These are phyloP conservation scores for Thaumetopoea pityocampa DNA, from an alignment of 1,140 invertebrate species.

Conservation along the genomic window DNA sequence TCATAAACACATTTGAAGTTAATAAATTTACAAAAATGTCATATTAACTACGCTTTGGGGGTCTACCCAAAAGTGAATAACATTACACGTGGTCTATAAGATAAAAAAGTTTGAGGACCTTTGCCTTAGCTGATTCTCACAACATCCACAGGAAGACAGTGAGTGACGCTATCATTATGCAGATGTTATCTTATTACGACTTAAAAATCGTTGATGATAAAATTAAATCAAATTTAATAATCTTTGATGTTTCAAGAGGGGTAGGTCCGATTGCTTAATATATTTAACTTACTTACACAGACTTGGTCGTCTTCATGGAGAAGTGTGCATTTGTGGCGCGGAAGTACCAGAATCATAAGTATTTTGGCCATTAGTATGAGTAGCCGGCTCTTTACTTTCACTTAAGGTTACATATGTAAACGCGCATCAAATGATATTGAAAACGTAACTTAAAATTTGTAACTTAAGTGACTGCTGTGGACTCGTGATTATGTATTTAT, in stretches of 20 bases:
- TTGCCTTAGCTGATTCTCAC: too few species aligned
- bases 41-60: too few species aligned
- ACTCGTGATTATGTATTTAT: too few species aligned
- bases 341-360: slow-evolving; percentile 65
- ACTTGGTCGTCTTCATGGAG: slow-evolving; percentile 51
- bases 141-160: too few species aligned
- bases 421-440: slow-evolving; percentile 57
- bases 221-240: slow-evolving; percentile 19
- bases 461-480: too few species aligned
- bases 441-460: slow-evolving; percentile 65
- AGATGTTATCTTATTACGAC: too few species aligned
- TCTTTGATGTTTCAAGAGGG: slow-evolving; percentile 48
- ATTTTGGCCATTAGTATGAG: slow-evolving; percentile 72
- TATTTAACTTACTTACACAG: slow-evolving; percentile 66
- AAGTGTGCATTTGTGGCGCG: slow-evolving; percentile 50
- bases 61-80: too few species aligned
- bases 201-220: background rate
- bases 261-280: slow-evolving; percentile 61
- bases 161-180: too few species aligned
- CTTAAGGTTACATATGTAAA: slow-evolving; percentile 71
- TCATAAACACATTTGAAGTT: too few species aligned
- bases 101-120: too few species aligned
- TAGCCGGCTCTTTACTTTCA: slow-evolving; percentile 63
- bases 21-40: too few species aligned
- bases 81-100: too few species aligned